Evolutionary conservation across 2,888 invertebrate genomes (phyloP).

Genomic region (Criorhina ranunculi): DNA sequence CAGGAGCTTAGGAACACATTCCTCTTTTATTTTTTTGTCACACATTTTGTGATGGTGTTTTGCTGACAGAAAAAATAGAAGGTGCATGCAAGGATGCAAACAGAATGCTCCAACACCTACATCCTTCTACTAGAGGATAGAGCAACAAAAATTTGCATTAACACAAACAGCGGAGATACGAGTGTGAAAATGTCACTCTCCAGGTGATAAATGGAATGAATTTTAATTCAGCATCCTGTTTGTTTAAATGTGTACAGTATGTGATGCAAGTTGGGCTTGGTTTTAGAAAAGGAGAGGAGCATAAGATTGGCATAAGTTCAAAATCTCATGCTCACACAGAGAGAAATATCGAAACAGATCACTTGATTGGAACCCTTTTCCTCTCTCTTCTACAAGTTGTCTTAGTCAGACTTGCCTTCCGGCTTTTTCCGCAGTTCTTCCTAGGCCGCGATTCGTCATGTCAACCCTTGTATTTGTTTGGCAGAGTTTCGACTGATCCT

Average conservation of each 20-base stretch:
- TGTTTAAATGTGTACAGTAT: conserved; percentile 31
- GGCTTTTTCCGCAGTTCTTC: too few relatives aligned
- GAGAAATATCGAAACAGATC: too few relatives aligned
- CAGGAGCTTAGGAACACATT: neutral
- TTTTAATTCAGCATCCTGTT: conserved; percentile 50
- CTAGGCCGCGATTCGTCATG: too few relatives aligned
- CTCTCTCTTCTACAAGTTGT: too few relatives aligned
- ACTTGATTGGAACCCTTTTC: too few relatives aligned
- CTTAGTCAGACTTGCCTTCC: too few relatives aligned
- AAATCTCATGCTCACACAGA: too few relatives aligned
- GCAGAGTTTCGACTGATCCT: too few relatives aligned
- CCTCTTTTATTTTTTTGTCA: neutral
- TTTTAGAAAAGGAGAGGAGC: neutral
- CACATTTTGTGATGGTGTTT: conserved; percentile 2
- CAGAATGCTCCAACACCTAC: neutral
- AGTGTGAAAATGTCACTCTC: conserved; percentile 66
- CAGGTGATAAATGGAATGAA: conserved; percentile 63
- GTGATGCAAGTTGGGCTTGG: neutral
- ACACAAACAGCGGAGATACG: conserved; percentile 26
- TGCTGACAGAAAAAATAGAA: conserved; percentile 10
- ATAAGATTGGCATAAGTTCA: too few relatives aligned
- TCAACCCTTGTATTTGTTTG: too few relatives aligned
- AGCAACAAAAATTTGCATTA: conserved; percentile 59
- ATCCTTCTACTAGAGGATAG: neutral
- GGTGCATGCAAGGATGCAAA: conserved; percentile 8